phyloP scores from a whole-genome alignment of 2,888 invertebrate species.

The Ennomos quercinarius region DNA sequence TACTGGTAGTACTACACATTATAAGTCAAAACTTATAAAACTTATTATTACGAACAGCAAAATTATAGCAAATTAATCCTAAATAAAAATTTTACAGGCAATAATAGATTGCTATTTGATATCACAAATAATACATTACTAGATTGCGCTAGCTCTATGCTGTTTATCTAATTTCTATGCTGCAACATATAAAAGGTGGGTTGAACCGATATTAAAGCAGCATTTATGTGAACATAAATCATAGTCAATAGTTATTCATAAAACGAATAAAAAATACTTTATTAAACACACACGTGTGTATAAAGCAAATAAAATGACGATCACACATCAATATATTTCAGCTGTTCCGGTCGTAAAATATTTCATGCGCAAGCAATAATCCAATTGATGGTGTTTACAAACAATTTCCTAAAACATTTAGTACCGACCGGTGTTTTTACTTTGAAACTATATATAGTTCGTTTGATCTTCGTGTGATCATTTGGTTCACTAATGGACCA shows the following conservation, averaged over 20 bases:
- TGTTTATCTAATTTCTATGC: too few relatives aligned
- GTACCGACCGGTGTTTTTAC: conserved; percentile 54
- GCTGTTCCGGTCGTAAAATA: conserved; percentile 53
- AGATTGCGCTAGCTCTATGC: too few relatives aligned
- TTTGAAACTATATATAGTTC: conserved; percentile 64
- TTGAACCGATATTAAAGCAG: not conserved
- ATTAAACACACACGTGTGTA: conserved; percentile 10
- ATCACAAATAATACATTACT: too few relatives aligned
- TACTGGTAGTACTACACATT: too few relatives aligned
- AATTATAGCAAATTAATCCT: too few relatives aligned
- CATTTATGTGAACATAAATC: conserved; percentile 11
- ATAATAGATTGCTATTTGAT: too few relatives aligned
- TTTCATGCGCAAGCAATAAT: conserved; percentile 49
- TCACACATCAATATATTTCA: conserved; percentile 37
- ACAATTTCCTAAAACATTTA: conserved; percentile 71
- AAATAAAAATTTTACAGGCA: too few relatives aligned
- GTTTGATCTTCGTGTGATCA: conserved; percentile 64
- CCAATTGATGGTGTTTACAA: conserved; percentile 63
- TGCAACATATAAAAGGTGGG: too few relatives aligned
- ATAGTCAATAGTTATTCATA: conserved; percentile 15
- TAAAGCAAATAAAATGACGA: conserved; percentile 27
- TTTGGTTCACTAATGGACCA: conserved; percentile 50
- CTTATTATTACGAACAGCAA: too few relatives aligned
- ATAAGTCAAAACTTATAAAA: too few relatives aligned
- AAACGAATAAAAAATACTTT: conserved; percentile 5